Conservation (phyloP, 1,140 invertebrate genomes). For the Limonius californicus region DNA sequence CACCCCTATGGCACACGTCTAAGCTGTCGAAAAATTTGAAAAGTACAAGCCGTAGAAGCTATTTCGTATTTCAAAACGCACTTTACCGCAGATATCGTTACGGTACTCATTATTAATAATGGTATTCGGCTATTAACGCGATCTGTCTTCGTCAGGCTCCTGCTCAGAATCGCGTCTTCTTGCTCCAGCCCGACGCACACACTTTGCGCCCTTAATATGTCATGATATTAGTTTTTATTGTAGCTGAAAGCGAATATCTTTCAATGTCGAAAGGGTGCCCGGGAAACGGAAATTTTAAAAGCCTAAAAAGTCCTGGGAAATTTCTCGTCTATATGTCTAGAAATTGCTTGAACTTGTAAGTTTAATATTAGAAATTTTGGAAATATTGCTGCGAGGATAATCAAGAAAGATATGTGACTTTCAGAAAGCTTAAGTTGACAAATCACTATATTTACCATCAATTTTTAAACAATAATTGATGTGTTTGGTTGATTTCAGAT, state of each 20-base stretch:
- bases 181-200: not conserved
- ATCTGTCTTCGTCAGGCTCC: not conserved
- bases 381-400: too few species aligned
- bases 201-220: constrained; percentile 9
- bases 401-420: too few species aligned
- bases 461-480: too few species aligned
- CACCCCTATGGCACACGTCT: not conserved
- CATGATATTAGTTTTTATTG: constrained; percentile 1
- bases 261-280: not conserved
- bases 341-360: too few species aligned
- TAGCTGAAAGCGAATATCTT: constrained; percentile 3
- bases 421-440: too few species aligned
- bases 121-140: constrained; percentile 5
- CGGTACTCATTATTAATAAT: constrained; percentile 13
- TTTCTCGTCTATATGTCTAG: too few species aligned
- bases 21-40: not conserved
- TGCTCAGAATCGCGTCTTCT: not conserved
- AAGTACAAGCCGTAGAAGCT: constrained; percentile 1
- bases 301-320: too few species aligned
- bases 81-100: constrained; percentile 11
- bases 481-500: too few species aligned
- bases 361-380: too few species aligned
- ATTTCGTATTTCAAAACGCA: constrained; percentile 13
- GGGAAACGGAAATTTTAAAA: too few species aligned
- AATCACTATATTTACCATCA: too few species aligned